Evolutionary conservation across 2,888 invertebrate species (phyloP).

Genomic region (Philereme vetulata): DNA sequence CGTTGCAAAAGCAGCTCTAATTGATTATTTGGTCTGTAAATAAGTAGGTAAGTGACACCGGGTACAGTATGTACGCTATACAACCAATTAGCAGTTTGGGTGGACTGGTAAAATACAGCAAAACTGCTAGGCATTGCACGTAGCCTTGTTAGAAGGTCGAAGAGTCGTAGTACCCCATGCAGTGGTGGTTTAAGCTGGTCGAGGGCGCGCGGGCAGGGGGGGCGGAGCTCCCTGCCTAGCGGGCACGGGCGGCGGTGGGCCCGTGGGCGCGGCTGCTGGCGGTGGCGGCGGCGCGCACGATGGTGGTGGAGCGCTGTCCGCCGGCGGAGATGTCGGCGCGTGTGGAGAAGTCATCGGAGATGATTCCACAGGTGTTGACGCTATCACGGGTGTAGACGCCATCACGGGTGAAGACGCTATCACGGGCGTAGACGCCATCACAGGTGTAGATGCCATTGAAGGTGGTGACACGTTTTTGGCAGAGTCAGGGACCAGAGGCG

Average conservation of each 20-base stretch:
- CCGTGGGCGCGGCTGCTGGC: slow-evolving; percentile 65
- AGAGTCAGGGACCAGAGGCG: slow-evolving; percentile 80
- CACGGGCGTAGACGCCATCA: slow-evolving; percentile 16
- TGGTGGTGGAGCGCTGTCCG: slow-evolving; percentile 54
- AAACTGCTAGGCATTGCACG: too few species aligned
- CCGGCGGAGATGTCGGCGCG: slow-evolving; percentile 59
- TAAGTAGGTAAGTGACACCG: background rate
- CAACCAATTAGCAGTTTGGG: too few species aligned
- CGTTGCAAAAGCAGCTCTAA: slow-evolving; percentile 9
- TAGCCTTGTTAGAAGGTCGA: background rate
- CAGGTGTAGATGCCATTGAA: slow-evolving; percentile 39
- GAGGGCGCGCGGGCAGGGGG: slow-evolving; percentile 86
- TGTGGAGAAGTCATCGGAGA: slow-evolving; percentile 59
- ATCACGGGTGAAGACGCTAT: slow-evolving; percentile 3
- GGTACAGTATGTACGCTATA: too few species aligned
- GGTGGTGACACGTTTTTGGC: slow-evolving; percentile 63
- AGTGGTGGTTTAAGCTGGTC: slow-evolving; percentile 49
- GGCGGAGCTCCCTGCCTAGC: slow-evolving; percentile 84
- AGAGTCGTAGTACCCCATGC: background rate
- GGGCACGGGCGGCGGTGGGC: slow-evolving; percentile 81
- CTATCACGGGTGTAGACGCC: slow-evolving; percentile 58
- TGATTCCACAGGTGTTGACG: slow-evolving; percentile 23
- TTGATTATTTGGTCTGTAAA: slow-evolving; percentile 15
- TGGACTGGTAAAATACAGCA: too few species aligned
- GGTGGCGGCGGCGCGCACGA: slow-evolving; percentile 84